Evolutionary conservation across 2,797 vertebrate genomes (phyloP), one percentile per base, ranked within the genome.

Genomic region (Geotrypetes seraphini): DNA sequence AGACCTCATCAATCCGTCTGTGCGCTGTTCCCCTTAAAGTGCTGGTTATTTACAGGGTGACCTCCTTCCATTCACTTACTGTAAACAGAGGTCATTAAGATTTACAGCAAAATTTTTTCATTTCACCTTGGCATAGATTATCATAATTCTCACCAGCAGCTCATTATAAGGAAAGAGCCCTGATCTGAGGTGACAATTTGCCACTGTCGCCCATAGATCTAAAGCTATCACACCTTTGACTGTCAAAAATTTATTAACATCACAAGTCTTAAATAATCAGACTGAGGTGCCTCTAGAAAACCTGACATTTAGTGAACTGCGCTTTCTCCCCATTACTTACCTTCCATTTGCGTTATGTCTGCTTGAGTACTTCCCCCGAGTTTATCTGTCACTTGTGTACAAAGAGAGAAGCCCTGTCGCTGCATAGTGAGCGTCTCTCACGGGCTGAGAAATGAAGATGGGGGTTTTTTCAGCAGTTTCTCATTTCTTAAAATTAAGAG

Each of bases 161-260:
- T 42, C 39, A 39, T 31, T 15, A 20, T 26, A 8, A 43, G 17
- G 21, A 10, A 47, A n/a, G 31, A 27, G 14, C 29, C 40, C 10
- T n/a, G 40, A 28, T 1, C 3, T 13, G 33, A 50, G 35, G 25
- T 46, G 35, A 49, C 13, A 41, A 46, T 33, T 31, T 36, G n/a
- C 20, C 35, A 33, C 10, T 39, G 39, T 30, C 7, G 1, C 32
- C 33, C 32, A 2, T 28, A 23, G 28, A 7, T 15, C 20, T 44
- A 40, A 19, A 39, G 31, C 15, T 44, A 7, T 13, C 5, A 2
- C 30, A 4, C 16, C 22, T 22, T 31, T 12, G 25, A 31, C 28
- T 28, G 19, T 18, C 11, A 22, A 26, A 19, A 15, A 21, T 34
- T 16, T 36, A 31, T 39, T 33, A 28, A 16, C 7, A 31, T 9